Percentiles rank a stretch among this genome's conserved stretches.
Evolutionary conservation across 2,888 invertebrate species (phyloP).

Genomic region (Yponomeuta malinellus): DNA sequence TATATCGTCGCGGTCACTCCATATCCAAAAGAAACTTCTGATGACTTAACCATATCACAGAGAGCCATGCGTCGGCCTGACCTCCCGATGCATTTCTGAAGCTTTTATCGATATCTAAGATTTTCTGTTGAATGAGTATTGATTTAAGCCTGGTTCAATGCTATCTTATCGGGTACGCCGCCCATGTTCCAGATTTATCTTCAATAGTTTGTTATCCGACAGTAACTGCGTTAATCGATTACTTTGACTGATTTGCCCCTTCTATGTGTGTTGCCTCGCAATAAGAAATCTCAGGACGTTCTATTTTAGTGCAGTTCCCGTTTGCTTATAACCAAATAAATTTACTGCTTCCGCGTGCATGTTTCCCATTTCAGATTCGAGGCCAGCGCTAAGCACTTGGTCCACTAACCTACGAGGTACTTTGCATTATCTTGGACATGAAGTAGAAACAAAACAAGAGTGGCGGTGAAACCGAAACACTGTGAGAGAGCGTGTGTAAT

Average conservation of each 20-base stretch:
- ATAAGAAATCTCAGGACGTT: no score
- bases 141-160: neutral
- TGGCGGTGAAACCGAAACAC: neutral
- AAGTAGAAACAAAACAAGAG: neutral
- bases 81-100: neutral
- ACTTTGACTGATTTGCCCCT: neutral
- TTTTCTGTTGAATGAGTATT: neutral
- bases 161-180: neutral
- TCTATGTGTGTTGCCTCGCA: no score
- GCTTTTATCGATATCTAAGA: neutral
- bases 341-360: no score
- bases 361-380: neutral
- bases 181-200: neutral
- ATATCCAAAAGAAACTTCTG: no score
- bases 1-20: no score
- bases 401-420: neutral
- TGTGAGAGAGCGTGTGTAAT: neutral
- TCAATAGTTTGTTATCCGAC: neutral
- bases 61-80: neutral
- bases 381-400: neutral
- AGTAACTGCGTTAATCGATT: neutral
- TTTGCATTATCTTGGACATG: neutral
- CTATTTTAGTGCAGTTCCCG: no score
- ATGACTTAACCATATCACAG: no score
- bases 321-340: no score